These are phyloP conservation scores for Oikopleura vanhoeffeni DNA, from an alignment of 23 tunicate genomes.

Conservation along the genomic window DNA sequence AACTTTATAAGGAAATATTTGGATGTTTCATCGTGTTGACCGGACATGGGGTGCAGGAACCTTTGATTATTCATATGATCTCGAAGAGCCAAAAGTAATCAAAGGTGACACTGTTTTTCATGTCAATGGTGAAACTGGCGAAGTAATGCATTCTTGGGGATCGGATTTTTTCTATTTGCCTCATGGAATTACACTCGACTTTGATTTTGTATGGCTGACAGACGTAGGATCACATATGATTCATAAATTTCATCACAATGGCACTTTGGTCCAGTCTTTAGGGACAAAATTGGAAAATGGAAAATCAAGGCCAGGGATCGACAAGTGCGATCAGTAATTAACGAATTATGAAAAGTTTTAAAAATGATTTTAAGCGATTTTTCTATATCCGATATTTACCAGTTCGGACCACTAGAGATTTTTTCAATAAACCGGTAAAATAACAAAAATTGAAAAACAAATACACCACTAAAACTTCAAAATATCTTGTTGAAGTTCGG, in stretches of 20 bases:
- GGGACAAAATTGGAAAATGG: neutral
- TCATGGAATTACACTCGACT: slow-evolving; percentile 50
- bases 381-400: slow-evolving; percentile 22
- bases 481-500: too few species aligned
- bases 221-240: slow-evolving; percentile 65
- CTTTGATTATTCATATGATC: neutral
- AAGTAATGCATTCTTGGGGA: slow-evolving; percentile 43
- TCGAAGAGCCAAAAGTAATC: slow-evolving; percentile 22
- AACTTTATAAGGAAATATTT: slow-evolving; percentile 29
- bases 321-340: neutral
- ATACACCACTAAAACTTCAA: too few species aligned
- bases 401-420: slow-evolving; percentile 31
- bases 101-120: too few species aligned
- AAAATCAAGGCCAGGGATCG: too few species aligned
- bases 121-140: too few species aligned
- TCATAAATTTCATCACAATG: neutral
- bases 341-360: neutral
- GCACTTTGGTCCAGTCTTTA: neutral
- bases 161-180: slow-evolving; percentile 54
- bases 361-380: neutral
- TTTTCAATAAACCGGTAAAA: too few species aligned
- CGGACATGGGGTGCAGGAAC: neutral
- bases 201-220: slow-evolving; percentile 49
- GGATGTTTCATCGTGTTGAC: slow-evolving; percentile 57
- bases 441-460: too few species aligned